A percentile compares a stretch with the other conserved stretches of the same genome.
Evolutionary conservation across 2,797 vertebrate species (phyloP).

Genomic region (Alcedo quadribrachys): DNA sequence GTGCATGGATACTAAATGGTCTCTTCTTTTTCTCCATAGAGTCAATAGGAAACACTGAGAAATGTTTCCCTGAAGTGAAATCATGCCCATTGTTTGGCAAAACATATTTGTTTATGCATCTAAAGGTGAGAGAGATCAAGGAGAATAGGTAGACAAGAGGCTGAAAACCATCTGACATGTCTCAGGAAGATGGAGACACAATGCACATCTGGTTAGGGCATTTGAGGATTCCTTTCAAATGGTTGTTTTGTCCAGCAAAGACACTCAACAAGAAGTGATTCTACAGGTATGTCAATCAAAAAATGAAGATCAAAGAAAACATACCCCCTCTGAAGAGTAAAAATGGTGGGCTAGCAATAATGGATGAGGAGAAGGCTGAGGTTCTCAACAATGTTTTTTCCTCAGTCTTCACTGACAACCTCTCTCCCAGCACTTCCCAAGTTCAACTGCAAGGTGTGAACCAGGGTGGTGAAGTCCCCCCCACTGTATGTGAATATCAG

Average conservation of each 20-base stretch:
- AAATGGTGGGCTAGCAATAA: too few relatives aligned
- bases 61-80: background rate
- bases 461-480: too few relatives aligned
- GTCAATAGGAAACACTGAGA: background rate
- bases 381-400: too few relatives aligned
- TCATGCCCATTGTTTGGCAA: background rate
- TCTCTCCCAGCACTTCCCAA: too few relatives aligned
- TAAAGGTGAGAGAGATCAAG: background rate
- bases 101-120: background rate
- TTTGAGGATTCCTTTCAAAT: background rate
- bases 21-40: background rate
- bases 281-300: too few relatives aligned
- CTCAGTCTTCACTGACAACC: too few relatives aligned
- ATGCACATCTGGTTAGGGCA: background rate
- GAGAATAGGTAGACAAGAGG: background rate
- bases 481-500: too few relatives aligned
- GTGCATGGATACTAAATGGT: background rate
- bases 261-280: too few relatives aligned
- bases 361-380: too few relatives aligned
- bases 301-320: too few relatives aligned
- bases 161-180: background rate
- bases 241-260: accelerated
- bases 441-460: too few relatives aligned
- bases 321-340: too few relatives aligned
- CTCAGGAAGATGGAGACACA: background rate